Base-by-base conservation (phyloP, 53 echinoderm and acorn worm species). In the Echinometra lucunter region DNA sequence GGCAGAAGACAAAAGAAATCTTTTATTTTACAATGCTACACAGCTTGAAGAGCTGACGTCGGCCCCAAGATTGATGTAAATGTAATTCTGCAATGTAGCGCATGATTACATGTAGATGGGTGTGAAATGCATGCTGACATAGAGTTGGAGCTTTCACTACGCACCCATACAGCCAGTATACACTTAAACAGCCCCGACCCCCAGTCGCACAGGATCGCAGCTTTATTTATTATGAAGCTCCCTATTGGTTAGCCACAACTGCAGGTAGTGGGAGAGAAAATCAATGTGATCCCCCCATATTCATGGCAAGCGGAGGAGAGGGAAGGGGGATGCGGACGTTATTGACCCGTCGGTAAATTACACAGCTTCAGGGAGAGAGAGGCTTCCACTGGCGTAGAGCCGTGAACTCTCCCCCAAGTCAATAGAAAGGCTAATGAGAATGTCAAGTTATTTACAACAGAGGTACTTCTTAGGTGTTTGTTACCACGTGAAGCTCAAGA, bases 201-300 rank as follows among this genome's bases (percentile, higher is more conserved):
- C 47, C 19, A 49, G 23, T 28, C 3, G 17, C 49, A 27, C 45
- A 23, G 85, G 49, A 27, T 9, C 27, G 49, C 27, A 85, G 85
- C 85, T 85, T 85, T 85, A 85, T 85, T 85, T 85, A 85, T 85
- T 85, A 85, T 85, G n/a, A 85, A 47, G 85, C 85, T 85, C 85
- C 85, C 85, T 11, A 85, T 85, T 85, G 85, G 85, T 49, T 85
- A 85, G 85, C 21, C 81, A 6, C 0, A 12, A 49, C 85, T 85
- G 45, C 45, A 49, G 85, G 85, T 49, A 47, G n/a, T 12, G 85
- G 47, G 85, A 47, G 49, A 85, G 85, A 85, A 85, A 85, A 85
- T 85, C 85, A 85, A 85, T 85, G 85, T 47, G 53, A 85, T 85
- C 45, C 85, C 85, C 28, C 49, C 85, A 85, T 85, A 85, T 85